Percentiles rank a stretch among this genome's conserved stretches.
These are phyloP conservation scores for Platynereis dumerilii DNA, from an alignment of 2,888 invertebrate genomes.

Conservation along the genomic window DNA sequence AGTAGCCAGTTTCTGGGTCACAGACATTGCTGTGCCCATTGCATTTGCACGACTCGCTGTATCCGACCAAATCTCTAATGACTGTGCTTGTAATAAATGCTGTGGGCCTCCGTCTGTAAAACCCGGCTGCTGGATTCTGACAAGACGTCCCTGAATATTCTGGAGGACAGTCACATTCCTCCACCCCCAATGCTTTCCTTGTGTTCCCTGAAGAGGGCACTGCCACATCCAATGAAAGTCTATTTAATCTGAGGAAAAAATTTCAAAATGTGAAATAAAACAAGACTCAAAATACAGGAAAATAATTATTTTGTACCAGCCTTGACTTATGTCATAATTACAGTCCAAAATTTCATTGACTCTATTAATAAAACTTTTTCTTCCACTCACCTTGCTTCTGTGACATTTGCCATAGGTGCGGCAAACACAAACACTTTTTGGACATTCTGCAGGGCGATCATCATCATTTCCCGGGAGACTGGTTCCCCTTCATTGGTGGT, in stretches of 20 bases:
- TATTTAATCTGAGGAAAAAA: slow-evolving; percentile 22
- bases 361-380: no score
- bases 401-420: slow-evolving; percentile 55
- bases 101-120: slow-evolving; percentile 72
- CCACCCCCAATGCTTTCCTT: slow-evolving; percentile 67
- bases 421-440: slow-evolving; percentile 81
- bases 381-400: slow-evolving; percentile 8
- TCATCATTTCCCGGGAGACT: slow-evolving; percentile 79
- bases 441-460: slow-evolving; percentile 90
- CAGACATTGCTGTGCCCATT: slow-evolving; percentile 80
- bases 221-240: slow-evolving; percentile 24
- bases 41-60: slow-evolving; percentile 81
- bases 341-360: no score
- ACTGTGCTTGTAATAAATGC: slow-evolving; percentile 73
- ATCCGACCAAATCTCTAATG: slow-evolving; percentile 79
- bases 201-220: slow-evolving; percentile 14
- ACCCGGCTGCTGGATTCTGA: slow-evolving; percentile 78
- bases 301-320: no score
- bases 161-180: slow-evolving; percentile 83
- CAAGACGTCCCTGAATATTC: slow-evolving; percentile 87
- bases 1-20: slow-evolving; percentile 83
- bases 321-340: no score
- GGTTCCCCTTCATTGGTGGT: slow-evolving; percentile 36
- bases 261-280: no score
- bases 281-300: no score